Percentiles rank a stretch among this genome's conserved stretches.
Conservation (phyloP, 92 coral and sea anemone genomes). For the Palythoa grandiflora region DNA sequence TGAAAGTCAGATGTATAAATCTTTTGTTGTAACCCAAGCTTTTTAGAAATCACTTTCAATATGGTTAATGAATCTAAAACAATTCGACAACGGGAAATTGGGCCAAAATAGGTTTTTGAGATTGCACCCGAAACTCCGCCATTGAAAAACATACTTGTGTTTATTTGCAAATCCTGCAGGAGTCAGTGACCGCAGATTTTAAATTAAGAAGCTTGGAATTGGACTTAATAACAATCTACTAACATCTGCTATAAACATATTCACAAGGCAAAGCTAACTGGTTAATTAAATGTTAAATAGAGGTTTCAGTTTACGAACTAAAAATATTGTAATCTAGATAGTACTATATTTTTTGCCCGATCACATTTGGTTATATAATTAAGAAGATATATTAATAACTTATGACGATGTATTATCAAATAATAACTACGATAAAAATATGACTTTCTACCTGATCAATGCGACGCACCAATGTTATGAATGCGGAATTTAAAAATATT, state of each 20-base stretch:
- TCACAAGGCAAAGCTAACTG: slow-evolving; percentile 16
- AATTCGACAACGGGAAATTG: slow-evolving; percentile 38
- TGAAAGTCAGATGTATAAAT: not conserved
- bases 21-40: not conserved
- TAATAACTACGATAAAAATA: not conserved
- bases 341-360: no score
- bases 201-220: not conserved
- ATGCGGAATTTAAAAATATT: not conserved
- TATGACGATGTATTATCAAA: not conserved
- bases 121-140: not conserved
- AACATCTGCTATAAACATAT: slow-evolving; percentile 22
- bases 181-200: slow-evolving; percentile 28
- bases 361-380: not conserved
- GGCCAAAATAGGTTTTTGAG: not conserved
- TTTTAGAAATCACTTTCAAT: not conserved
- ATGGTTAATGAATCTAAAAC: slow-evolving; percentile 12
- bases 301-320: not conserved
- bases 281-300: slow-evolving; percentile 21
- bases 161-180: slow-evolving; percentile 11
- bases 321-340: not conserved
- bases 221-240: not conserved
- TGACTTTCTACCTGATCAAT: not conserved
- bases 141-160: not conserved
- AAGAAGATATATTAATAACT: not conserved
- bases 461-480: not conserved